phyloP scores from a whole-genome alignment of 2,797 vertebrate genomes.

The Orestias chungarensis region DNA sequence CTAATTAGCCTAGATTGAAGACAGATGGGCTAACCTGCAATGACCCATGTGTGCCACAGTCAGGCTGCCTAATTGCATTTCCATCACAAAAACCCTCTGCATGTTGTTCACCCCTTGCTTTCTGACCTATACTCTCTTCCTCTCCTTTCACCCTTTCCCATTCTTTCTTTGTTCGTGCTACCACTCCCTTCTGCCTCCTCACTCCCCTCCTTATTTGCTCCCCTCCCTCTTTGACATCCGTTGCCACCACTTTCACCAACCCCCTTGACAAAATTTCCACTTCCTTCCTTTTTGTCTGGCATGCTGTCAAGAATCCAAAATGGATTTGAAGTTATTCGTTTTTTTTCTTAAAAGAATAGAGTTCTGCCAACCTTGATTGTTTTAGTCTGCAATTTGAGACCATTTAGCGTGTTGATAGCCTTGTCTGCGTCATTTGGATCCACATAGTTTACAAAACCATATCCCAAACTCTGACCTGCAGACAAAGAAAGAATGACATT shows the following conservation, averaged over 20 bases:
- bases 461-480: constrained; percentile 95
- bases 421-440: constrained; percentile 96
- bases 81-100: constrained; percentile 84
- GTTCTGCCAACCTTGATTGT: constrained; percentile 92
- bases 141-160: constrained; percentile 70
- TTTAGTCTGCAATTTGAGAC: constrained; percentile 97
- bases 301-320: constrained; percentile 23
- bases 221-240: constrained; percentile 77
- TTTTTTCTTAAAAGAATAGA: background rate
- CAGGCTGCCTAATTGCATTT: constrained; percentile 85
- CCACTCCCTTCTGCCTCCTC: constrained; percentile 66
- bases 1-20: constrained; percentile 83
- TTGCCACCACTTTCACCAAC: constrained; percentile 39
- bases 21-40: constrained; percentile 85
- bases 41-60: constrained; percentile 77
- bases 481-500: constrained; percentile 24
- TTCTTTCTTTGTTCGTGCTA: constrained; percentile 72
- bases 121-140: constrained; percentile 77
- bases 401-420: constrained; percentile 97
- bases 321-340: constrained; percentile 3
- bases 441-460: constrained; percentile 97
- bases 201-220: constrained; percentile 47
- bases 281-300: constrained; percentile 55
- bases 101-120: constrained; percentile 78
- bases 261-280: constrained; percentile 50